Conservation (phyloP, 2,113 vertebrate species). For the Nyctibius bracteatus region DNA sequence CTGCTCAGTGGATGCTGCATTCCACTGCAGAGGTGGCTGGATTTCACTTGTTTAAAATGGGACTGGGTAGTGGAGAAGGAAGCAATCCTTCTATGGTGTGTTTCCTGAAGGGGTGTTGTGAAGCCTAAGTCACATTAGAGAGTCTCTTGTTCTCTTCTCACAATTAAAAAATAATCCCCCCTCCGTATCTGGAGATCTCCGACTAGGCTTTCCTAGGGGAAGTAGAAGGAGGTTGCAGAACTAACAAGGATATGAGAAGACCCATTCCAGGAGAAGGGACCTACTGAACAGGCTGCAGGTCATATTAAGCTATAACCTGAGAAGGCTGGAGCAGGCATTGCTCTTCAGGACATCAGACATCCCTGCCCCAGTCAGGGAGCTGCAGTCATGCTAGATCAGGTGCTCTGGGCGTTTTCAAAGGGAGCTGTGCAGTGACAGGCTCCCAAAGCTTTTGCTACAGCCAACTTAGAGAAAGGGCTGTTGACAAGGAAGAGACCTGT, state of each 20-base stretch:
- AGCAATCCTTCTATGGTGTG: background rate
- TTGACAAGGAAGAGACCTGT: slow-evolving; percentile 59
- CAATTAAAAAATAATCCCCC: background rate
- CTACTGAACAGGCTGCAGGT: background rate
- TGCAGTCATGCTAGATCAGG: background rate
- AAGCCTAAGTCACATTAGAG: background rate
- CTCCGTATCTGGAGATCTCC: background rate
- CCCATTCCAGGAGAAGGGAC: background rate
- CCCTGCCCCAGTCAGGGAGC: background rate
- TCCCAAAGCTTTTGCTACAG: background rate
- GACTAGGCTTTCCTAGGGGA: background rate
- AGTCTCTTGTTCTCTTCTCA: background rate
- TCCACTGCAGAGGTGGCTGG: background rate
- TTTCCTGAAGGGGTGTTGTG: background rate
- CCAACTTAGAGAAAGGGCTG: background rate
- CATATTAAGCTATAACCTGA: background rate
- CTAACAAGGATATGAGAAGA: background rate
- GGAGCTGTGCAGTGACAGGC: background rate
- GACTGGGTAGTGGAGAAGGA: background rate
- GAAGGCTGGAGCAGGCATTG: background rate
- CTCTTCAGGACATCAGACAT: background rate
- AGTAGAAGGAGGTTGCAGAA: background rate
- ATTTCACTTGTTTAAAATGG: background rate
- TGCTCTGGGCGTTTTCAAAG: background rate
- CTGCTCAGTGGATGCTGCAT: background rate